Evolutionary conservation across 1,140 invertebrate species (phyloP), one percentile per base, ranked within the genome.

Genomic region (Lepidurus apus): DNA sequence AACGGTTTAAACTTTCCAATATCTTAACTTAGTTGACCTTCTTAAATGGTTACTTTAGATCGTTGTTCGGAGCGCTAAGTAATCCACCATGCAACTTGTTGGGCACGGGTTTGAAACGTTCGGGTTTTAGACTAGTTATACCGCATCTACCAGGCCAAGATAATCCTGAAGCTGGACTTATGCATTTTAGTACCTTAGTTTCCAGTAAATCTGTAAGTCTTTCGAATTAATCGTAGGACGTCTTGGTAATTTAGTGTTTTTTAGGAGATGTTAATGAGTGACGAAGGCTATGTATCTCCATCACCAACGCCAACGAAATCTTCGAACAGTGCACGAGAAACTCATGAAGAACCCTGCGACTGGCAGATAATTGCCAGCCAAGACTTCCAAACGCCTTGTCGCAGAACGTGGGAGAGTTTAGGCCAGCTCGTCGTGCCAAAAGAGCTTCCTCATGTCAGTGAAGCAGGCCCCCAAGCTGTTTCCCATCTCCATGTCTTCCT

Each of bases 301-400:
- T 65, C 53, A 65, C 53, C n/a, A 65, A 65, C 53, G 17, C 53
- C 53, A 17, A 65, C 53, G 21, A 65, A 65, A 21, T 65, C 53
- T 65, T 65, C 53, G 6, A 65, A 21, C 53, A 13, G 17, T 65
- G 21, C 53, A 65, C 17, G 21, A 17, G 53, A 65, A 65, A 65
- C 7, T 65, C 17, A 21, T 3, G 17, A 65, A 7, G 53, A 65
- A 21, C 6, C 8, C 53, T 65, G 13, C n/a, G 53, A 65, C 13
- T 65, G 53, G 53, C 17, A 65, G 8, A 1, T 17, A 17, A 21
- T 65, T 65, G 53, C 53, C 21, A 17, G 53, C 6, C n/a, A 65
- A 65, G 53, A 65, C 13, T 65, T 65, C 3, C 17, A n/a, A 21
- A 65, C 17, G 21, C 53, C 53, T 7, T 65, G 53, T 65, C 53